These are phyloP conservation scores for Pelodiscus sinensis DNA, from an alignment of 2,113 vertebrate species.

Conservation along the genomic window DNA sequence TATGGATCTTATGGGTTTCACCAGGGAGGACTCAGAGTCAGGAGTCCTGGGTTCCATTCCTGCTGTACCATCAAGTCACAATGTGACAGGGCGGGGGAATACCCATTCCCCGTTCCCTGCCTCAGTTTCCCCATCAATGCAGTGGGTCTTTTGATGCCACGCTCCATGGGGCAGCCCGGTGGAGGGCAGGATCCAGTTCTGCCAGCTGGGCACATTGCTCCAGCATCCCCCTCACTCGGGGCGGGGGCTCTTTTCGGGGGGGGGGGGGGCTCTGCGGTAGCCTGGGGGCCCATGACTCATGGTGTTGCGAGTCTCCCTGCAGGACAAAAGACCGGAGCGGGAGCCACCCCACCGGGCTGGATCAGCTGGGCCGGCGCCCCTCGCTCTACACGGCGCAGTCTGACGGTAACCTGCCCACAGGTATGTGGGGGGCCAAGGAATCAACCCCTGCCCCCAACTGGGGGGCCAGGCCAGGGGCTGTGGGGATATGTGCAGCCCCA, in stretches of 20 bases:
- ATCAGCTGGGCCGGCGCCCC: slow-evolving; percentile 77
- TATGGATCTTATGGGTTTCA: not conserved
- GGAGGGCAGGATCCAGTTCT: not conserved
- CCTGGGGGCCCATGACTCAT: not conserved
- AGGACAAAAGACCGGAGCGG: slow-evolving; percentile 80
- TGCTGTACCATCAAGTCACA: not conserved
- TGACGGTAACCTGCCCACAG: slow-evolving; percentile 79
- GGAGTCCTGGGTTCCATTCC: not conserved
- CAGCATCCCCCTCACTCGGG: not conserved
- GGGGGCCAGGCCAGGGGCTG: not conserved
- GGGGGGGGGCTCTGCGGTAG: not conserved
- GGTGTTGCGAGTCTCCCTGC: not conserved
- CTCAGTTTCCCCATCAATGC: not conserved
- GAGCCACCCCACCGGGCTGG: slow-evolving; percentile 87
- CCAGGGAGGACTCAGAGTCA: not conserved
- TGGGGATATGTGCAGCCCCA: not conserved
- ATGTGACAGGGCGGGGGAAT: not conserved
- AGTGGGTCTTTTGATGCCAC: not conserved
- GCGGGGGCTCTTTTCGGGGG: not conserved
- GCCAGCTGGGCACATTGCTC: not conserved
- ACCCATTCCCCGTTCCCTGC: not conserved
- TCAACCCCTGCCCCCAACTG: not conserved
- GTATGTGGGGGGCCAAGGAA: slow-evolving; percentile 58
- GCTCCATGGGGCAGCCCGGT: not conserved
- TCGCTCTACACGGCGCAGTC: slow-evolving; percentile 83